Conservation (phyloP, 2,888 invertebrate genomes). For the Dorcus parallelipipedus region DNA sequence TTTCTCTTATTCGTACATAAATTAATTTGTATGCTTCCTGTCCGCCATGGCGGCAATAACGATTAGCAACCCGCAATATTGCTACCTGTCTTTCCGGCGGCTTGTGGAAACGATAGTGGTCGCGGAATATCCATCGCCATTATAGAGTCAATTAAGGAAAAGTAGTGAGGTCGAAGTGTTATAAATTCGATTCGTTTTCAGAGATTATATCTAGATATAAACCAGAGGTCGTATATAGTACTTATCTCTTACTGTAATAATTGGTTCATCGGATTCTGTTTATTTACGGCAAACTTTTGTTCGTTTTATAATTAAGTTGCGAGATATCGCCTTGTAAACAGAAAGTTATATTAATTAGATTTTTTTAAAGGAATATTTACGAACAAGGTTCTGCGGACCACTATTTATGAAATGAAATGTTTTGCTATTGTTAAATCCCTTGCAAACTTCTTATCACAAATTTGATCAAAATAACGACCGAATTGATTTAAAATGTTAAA, state of each 20-base stretch:
- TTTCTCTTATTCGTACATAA: conserved; percentile 1
- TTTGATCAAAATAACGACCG: too few species aligned
- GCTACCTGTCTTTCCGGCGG: conserved; percentile 6
- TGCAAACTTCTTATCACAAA: too few species aligned
- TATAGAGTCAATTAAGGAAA: conserved; percentile 10
- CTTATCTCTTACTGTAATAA: not conserved
- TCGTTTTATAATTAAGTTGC: too few species aligned
- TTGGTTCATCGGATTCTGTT: not conserved
- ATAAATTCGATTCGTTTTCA: conserved; percentile 9
- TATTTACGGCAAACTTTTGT: too few species aligned
- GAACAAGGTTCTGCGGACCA: too few species aligned
- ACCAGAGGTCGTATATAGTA: not conserved
- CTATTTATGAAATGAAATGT: too few species aligned
- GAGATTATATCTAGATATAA: conserved; percentile 7
- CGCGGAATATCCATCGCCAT: not conserved
- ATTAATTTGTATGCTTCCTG: not conserved
- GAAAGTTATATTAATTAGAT: too few species aligned
- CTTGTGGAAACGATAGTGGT: not conserved
- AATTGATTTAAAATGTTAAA: too few species aligned
- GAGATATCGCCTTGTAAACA: too few species aligned
- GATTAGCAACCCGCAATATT: not conserved
- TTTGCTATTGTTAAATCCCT: too few species aligned
- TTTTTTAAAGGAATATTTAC: too few species aligned
- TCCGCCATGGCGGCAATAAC: not conserved
- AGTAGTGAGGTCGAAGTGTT: not conserved